A percentile compares a stretch with the other conserved stretches of the same genome.
Evolutionary conservation across 2,888 invertebrate species (phyloP).

Genomic region (Pyrrhosoma nymphula): DNA sequence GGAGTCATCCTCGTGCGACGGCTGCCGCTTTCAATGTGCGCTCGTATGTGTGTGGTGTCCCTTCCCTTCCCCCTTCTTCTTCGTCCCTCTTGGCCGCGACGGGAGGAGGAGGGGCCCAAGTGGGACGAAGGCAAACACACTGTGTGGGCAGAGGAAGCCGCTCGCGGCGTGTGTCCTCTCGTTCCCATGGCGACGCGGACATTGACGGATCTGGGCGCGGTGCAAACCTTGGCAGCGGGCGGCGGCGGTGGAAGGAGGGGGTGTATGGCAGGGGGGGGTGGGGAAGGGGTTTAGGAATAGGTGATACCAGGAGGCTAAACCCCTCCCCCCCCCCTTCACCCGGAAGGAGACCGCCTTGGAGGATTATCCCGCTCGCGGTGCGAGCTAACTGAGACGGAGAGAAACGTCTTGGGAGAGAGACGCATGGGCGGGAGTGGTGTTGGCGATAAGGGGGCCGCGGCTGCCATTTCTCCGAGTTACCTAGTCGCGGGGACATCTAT

Average conservation of each 20-base stretch:
- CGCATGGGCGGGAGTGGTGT: no score
- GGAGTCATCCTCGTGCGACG: neutral
- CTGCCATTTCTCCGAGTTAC: no score
- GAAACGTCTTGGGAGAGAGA: no score
- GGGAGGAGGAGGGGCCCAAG: neutral
- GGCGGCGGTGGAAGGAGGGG: neutral
- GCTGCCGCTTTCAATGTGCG: neutral
- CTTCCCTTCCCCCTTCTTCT: neutral
- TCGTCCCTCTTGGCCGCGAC: neutral
- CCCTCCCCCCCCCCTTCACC: no score
- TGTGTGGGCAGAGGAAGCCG: neutral
- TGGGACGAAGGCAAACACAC: neutral
- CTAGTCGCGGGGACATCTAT: no score
- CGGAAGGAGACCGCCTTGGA: no score
- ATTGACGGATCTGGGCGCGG: slow-evolving; percentile 39
- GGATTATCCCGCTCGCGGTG: no score
- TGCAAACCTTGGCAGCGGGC: neutral
- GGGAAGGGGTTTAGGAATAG: neutral
- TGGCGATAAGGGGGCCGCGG: no score
- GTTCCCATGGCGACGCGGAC: slow-evolving; percentile 42
- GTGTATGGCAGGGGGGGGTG: neutral
- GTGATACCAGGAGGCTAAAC: no score
- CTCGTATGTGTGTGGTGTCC: neutral
- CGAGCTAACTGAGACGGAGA: no score
- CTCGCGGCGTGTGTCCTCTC: neutral